Evolutionary conservation across 2,797 vertebrate genomes (phyloP).

Genomic region (Nyctibius grandis): DNA sequence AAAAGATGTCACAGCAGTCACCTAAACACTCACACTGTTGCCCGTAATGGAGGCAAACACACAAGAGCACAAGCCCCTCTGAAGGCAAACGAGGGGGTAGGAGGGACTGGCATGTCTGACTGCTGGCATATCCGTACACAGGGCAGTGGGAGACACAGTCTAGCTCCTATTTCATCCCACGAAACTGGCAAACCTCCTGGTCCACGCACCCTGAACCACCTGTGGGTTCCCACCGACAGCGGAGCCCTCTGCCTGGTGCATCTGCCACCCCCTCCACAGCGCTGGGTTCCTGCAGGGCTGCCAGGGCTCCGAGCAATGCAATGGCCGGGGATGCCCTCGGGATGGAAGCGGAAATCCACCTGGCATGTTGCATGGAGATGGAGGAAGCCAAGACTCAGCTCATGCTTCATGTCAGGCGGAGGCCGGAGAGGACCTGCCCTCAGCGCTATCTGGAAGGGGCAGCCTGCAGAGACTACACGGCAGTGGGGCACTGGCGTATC

Average conservation of each 20-base stretch:
- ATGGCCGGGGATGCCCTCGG: accelerated
- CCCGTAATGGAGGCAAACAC: background rate
- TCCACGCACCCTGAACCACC: background rate
- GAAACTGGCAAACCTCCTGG: background rate
- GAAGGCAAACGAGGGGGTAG: background rate
- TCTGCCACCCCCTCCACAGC: accelerated
- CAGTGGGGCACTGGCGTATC: accelerated
- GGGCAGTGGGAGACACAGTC: background rate
- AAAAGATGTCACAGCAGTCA: background rate
- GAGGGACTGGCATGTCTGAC: background rate
- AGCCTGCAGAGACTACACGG: background rate
- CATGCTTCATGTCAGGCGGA: background rate
- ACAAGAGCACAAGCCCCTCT: background rate
- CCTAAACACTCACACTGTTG: background rate
- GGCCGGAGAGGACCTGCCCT: background rate
- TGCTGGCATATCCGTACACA: background rate
- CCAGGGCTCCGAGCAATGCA: background rate
- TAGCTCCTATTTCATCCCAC: background rate
- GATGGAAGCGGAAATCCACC: background rate
- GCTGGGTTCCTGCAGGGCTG: background rate
- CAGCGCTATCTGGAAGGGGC: background rate
- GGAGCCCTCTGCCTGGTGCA: background rate
- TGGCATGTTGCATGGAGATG: background rate
- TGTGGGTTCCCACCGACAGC: accelerated
- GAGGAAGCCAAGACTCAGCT: background rate